Base-by-base conservation (phyloP, 2,888 invertebrate genomes). In the Tetranychus truncatus region DNA sequence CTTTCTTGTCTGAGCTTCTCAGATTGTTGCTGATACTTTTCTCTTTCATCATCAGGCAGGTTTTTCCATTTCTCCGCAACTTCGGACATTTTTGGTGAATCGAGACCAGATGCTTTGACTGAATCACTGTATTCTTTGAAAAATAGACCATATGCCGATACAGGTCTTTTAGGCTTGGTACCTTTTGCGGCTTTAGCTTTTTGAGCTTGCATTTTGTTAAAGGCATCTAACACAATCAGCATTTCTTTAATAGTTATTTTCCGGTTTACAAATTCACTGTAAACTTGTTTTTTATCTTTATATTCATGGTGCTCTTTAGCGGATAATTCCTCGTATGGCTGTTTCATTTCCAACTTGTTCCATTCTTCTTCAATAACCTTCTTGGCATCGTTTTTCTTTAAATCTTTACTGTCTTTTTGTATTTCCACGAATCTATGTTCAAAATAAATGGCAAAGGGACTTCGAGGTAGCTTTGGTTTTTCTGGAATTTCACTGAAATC, bases 381-480 rank as follows among this genome's bases (percentile, higher is more conserved):
- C 20, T 69, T 69, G 69, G 69, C 69, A 69, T 9, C 69, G 5
- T 69, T 69, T 20, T 24, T 20, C 21, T 69, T 69, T 20, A 69
- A 24, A 5, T 69, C 34, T 20, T 20, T 20, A 21, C 20, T 69
- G 5, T 69, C 69, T 5, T 20, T 24, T 24, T 24, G 11, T 21
- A 69, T 24, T 11, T 69, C 21, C 4, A 11, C 69, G 1, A 20
- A 24, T 24, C 69, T 69, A 0, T 69, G 21, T 11, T 69, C 69
- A 69, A 20, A 69, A 69, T 69, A 69, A 11, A 69, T 24, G 21
- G 18, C 8, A 24, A 69, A 69, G 1, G 21, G 21, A 69, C 34
- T 24, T 69, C 69, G 69, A 20, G 69, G 69, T 24, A 24, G 7
- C 69, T 69, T 69, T 11, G 69, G 69, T 21, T 69, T 69, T 11